Percentiles rank a stretch among this genome's conserved stretches.
Evolutionary conservation across 2,113 vertebrate species (phyloP).

Genomic region (Bubo blakistoni): DNA sequence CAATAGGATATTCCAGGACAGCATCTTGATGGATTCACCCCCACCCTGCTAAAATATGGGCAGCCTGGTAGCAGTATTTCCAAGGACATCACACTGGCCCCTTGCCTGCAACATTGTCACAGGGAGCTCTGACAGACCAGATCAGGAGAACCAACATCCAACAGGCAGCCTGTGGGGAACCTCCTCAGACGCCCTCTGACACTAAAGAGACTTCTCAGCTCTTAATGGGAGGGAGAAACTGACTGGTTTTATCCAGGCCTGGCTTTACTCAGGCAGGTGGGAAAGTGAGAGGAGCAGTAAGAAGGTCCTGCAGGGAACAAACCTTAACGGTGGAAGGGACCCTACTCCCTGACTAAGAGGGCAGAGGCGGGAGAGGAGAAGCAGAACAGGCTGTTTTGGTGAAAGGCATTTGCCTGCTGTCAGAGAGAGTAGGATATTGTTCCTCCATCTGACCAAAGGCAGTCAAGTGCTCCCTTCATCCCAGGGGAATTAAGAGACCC

Average conservation of each 20-base stretch:
- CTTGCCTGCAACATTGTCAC: not conserved
- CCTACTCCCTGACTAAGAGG: not conserved
- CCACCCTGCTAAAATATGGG: not conserved
- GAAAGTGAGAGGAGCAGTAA: too few relatives aligned
- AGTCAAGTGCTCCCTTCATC: not conserved
- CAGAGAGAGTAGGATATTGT: not conserved
- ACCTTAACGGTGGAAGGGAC: not conserved
- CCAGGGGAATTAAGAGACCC: too few relatives aligned
- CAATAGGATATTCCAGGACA: not conserved
- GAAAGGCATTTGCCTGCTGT: not conserved
- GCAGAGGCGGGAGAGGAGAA: not conserved
- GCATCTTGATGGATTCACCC: too few relatives aligned
- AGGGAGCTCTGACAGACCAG: too few relatives aligned
- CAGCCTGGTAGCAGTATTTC: not conserved
- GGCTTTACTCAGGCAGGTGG: too few relatives aligned
- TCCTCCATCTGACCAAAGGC: not conserved
- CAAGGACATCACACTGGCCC: not conserved
- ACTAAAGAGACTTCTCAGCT: not conserved
- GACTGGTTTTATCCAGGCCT: not conserved
- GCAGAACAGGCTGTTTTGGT: not conserved
- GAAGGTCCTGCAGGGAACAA: too few relatives aligned
- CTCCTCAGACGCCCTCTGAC: not conserved
- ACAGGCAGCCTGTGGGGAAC: not conserved
- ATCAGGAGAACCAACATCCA: not conserved
- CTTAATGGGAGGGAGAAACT: not conserved